Percentiles rank a stretch among this genome's conserved stretches.
Evolutionary conservation across 1,140 invertebrate genomes (phyloP).

Genomic region (Nasonia vitripennis): DNA sequence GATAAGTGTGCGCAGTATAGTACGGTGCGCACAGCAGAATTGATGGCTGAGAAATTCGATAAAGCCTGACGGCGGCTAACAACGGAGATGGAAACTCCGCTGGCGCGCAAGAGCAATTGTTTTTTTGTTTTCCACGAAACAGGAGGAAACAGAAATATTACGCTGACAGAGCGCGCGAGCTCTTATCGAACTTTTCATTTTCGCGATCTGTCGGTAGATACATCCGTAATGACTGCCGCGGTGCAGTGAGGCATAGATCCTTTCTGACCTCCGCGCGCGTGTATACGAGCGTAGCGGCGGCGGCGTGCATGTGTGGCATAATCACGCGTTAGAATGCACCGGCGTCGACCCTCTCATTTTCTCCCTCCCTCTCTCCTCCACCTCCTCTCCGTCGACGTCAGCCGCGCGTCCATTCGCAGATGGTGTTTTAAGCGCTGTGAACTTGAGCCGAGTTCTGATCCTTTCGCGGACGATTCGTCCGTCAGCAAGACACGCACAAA

Average conservation of each 20-base stretch:
- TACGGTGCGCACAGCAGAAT: neutral
- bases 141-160: constrained; percentile 51
- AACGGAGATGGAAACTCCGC: neutral
- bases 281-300: neutral
- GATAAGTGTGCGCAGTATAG: neutral
- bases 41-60: constrained; percentile 45
- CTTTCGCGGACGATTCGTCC: constrained; percentile 55
- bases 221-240: constrained; percentile 64
- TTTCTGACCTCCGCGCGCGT: constrained; percentile 60
- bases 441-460: constrained; percentile 56
- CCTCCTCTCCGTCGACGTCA: constrained; percentile 18
- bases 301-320: constrained; percentile 57
- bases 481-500: neutral
- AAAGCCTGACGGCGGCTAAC: constrained; percentile 1
- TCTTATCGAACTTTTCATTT: constrained; percentile 63
- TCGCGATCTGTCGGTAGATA: constrained; percentile 61
- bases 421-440: constrained; percentile 63
- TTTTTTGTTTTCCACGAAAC: constrained; percentile 35
- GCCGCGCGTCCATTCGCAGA: constrained; percentile 57
- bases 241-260: constrained; percentile 69
- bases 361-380: constrained; percentile 34
- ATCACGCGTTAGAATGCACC: constrained; percentile 69
- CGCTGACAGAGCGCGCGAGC: constrained; percentile 8
- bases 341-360: constrained; percentile 53
- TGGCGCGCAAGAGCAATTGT: constrained; percentile 15